Evolutionary conservation across 2,888 invertebrate species (phyloP).

Genomic region (Heliconius cydno): DNA sequence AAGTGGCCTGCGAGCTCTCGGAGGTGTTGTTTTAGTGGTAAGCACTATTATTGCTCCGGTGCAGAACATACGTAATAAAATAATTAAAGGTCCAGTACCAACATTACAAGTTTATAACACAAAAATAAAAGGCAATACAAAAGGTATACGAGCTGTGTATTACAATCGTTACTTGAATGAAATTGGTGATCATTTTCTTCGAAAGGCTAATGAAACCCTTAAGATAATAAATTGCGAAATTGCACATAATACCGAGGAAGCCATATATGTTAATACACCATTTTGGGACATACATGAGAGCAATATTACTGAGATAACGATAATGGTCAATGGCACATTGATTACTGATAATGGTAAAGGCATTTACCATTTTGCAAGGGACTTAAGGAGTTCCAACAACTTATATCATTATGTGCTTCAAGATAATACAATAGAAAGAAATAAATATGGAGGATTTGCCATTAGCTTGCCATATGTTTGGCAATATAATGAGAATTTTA

Average conservation of each 20-base stretch:
- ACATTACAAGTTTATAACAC: conserved; percentile 88
- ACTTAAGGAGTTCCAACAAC: conserved; percentile 97
- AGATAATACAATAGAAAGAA: conserved; percentile 93
- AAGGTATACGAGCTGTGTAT: conserved; percentile 92
- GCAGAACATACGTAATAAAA: conserved; percentile 88
- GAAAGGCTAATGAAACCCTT: conserved; percentile 94
- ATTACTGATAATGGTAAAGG: conserved; percentile 95
- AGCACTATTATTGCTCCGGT: conserved; percentile 89
- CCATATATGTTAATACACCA: conserved; percentile 91
- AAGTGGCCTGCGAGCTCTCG: conserved; percentile 90
- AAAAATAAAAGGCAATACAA: conserved; percentile 90
- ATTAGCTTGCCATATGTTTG: conserved; percentile 96
- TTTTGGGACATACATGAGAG: conserved; percentile 93
- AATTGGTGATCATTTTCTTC: conserved; percentile 91
- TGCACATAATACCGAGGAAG: conserved; percentile 90
- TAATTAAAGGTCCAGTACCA: conserved; percentile 91
- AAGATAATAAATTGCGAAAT: conserved; percentile 91
- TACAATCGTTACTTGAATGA: conserved; percentile 95
- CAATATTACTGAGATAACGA: conserved; percentile 94
- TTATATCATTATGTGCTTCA: conserved; percentile 97
- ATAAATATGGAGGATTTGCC: conserved; percentile 93
- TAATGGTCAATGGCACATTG: conserved; percentile 93
- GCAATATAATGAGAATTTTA: conserved; percentile 97
- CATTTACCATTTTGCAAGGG: conserved; percentile 94
- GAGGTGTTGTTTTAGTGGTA: conserved; percentile 91